Evolutionary conservation across 2,797 vertebrate species (phyloP), one percentile per base, ranked within the genome.

Genomic region (Mus caroli): DNA sequence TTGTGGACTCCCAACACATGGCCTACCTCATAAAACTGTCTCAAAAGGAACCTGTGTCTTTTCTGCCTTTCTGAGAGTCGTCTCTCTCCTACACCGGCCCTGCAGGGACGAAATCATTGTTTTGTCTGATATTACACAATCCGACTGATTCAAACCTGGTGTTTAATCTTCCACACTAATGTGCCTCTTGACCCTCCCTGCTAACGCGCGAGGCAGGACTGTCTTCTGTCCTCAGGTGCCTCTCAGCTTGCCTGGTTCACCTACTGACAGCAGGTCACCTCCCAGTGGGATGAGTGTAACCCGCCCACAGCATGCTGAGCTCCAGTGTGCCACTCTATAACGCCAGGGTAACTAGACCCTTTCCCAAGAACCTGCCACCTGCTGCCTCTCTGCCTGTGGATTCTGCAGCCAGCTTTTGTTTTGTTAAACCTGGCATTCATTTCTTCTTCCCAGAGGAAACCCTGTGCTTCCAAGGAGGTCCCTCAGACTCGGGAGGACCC

Each of bases 1-100:
- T 5, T 5, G 11, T 12, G 31, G 73, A 52, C 60, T 43, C 46
- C 64, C 52, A 46, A 20, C 19, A 54, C 4, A 0, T 3, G 13
- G 19, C 15, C 20, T 0, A 0, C 13, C 67, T 9, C 17, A 24
- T 3, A 22, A 22, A 28, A 31, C 1, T 31, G 52, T 77, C n/a
- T 52, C 10, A 9, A 43, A 5, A 22, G 4, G 26, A 56, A 54
- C 7, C 28, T 2, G 37, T 62, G 22, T 6, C 24, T 17, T 71
- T 20, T 11, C 43, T 34, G n/a, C 28, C 14, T 22, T 69, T 69
- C 26, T n/a, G 37, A 43, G 67, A n/a, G 24, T 14, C 31, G 46
- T 1, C 7, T 31, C 26, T 24, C 46, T 85, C 73, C 46, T 37
- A n/a, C n/a, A 11, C 37, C 4, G 56, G 15, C 26, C 31, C 22